Percentiles rank a stretch among this genome's conserved stretches.
Evolutionary conservation across 1,140 invertebrate genomes (phyloP).

Genomic region (Holcopasites calliopsidis): DNA sequence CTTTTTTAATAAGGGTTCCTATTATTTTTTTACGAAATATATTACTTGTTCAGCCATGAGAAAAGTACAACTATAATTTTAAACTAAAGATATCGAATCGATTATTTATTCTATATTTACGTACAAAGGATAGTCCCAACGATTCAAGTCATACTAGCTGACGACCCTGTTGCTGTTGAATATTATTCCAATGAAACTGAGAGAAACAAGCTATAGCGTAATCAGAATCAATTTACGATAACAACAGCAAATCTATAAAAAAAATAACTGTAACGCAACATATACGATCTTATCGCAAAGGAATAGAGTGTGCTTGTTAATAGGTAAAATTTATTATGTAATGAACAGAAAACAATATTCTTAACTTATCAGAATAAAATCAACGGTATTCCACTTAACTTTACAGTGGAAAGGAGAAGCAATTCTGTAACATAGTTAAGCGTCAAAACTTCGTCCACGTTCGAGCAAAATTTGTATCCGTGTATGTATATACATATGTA

Average conservation of each 20-base stretch:
- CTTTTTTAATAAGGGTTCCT: not conserved
- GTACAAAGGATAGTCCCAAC: too few relatives aligned
- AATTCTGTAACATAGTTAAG: constrained; percentile 22
- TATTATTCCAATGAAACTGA: constrained; percentile 43
- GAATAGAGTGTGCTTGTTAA: constrained; percentile 7
- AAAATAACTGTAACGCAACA: not conserved
- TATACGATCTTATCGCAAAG: not conserved
- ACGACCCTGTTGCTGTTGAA: constrained; percentile 15
- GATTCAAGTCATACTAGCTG: too few relatives aligned
- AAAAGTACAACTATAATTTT: constrained; percentile 32
- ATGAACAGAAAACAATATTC: constrained; percentile 8
- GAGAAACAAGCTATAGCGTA: not conserved
- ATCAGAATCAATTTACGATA: not conserved
- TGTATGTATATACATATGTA: not conserved
- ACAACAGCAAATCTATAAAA: not conserved
- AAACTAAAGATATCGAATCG: not conserved
- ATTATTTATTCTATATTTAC: too few relatives aligned
- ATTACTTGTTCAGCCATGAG: too few relatives aligned
- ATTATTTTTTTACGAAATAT: not conserved
- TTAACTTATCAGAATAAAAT: constrained; percentile 5
- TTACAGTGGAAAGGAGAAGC: constrained; percentile 22
- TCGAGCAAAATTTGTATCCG: constrained; percentile 4
- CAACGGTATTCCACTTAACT: constrained; percentile 25
- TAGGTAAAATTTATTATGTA: constrained; percentile 16
- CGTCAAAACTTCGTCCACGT: constrained; percentile 20